A percentile compares a stretch with the other conserved stretches of the same genome.
Evolutionary conservation across 2,797 vertebrate species (phyloP).

Genomic region (Macropodus opercularis): DNA sequence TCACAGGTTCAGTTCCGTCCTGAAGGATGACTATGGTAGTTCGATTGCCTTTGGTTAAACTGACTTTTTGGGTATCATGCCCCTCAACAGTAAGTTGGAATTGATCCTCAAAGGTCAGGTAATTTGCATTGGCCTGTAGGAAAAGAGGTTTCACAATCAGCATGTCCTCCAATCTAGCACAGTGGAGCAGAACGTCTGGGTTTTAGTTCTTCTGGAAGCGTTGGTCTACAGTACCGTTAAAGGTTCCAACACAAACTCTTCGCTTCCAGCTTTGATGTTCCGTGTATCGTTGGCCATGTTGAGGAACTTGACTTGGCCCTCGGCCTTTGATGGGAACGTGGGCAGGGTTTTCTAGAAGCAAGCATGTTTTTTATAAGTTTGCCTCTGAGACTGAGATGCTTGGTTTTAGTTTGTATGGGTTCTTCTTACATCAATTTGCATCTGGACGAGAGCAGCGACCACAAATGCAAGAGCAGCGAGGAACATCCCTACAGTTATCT

Average conservation of each 20-base stretch:
- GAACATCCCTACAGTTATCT: conserved; percentile 94
- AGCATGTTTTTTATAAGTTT: neutral
- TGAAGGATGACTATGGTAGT: conserved; percentile 51
- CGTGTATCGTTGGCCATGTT: conserved; percentile 69
- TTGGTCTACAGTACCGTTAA: conserved; percentile 52
- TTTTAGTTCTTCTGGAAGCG: no score
- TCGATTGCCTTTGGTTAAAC: neutral
- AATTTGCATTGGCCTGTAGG: conserved; percentile 59
- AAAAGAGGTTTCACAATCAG: neutral
- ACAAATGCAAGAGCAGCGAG: conserved; percentile 92
- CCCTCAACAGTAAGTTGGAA: neutral
- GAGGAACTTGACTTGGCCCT: conserved; percentile 84
- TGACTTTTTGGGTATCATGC: fast-evolving
- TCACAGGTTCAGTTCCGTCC: neutral
- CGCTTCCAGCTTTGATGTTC: neutral
- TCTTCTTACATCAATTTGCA: conserved; percentile 92
- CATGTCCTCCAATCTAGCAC: neutral
- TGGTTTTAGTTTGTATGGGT: neutral
- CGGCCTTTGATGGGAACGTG: conserved; percentile 75
- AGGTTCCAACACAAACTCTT: fast-evolving
- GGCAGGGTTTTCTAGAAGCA: conserved; percentile 85
- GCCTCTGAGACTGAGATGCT: neutral
- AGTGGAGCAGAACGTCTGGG: neutral
- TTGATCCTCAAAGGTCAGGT: conserved; percentile 19
- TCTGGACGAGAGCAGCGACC: conserved; percentile 88